These are phyloP conservation scores for Ctenodactylus gundi DNA, from an alignment of 2,113 vertebrate species.

Conservation along the genomic window DNA sequence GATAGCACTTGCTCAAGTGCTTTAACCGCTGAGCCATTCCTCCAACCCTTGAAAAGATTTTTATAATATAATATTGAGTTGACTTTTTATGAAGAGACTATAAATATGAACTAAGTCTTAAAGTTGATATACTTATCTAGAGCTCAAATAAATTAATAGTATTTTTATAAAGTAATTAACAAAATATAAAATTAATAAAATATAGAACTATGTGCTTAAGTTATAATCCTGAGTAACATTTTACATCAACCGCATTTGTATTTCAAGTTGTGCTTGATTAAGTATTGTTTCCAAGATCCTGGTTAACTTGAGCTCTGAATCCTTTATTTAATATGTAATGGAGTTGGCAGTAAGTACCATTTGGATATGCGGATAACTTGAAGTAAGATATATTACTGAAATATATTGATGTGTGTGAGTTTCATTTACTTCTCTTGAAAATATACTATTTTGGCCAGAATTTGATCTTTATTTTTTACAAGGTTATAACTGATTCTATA, in stretches of 20 bases:
- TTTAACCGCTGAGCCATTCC: too few species aligned
- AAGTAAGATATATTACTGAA: neutral
- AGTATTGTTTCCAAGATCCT: neutral
- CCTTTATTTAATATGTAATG: neutral
- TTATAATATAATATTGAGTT: neutral
- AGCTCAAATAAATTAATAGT: neutral
- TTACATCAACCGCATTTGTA: neutral
- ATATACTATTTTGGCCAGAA: neutral
- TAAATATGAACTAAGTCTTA: neutral
- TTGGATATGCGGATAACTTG: neutral
- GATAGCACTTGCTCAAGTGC: too few species aligned
- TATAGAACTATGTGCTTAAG: neutral
- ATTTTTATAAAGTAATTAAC: constrained; percentile 9
- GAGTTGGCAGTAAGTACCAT: neutral
- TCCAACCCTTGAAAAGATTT: neutral
- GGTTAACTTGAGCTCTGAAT: neutral
- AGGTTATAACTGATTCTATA: neutral
- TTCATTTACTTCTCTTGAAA: neutral
- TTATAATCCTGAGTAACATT: neutral
- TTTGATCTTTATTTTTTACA: neutral
- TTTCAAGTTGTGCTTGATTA: neutral
- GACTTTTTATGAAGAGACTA: constrained; percentile 10
- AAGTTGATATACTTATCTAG: neutral
- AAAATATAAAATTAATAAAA: neutral
- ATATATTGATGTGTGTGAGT: neutral